Conservation (phyloP, 2,888 invertebrate species). For the Scaptomyza flava region DNA sequence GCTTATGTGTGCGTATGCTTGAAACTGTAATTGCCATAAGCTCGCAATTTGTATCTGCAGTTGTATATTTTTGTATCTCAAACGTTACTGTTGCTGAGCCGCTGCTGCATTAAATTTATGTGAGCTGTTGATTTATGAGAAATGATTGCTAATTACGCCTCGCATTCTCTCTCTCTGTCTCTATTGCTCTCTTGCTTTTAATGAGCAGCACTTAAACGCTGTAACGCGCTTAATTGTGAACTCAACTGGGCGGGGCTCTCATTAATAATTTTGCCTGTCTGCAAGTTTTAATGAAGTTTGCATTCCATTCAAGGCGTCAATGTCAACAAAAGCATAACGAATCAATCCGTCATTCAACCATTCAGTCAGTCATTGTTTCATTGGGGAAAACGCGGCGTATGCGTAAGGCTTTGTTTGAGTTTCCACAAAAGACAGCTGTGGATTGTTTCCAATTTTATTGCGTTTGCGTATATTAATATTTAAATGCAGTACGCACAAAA, state of each 20-base stretch:
- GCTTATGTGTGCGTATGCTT: neutral
- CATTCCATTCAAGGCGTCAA: conserved; percentile 49
- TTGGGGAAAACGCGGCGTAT: conserved; percentile 38
- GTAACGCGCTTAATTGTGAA: conserved; percentile 73
- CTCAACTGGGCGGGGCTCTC: conserved; percentile 48
- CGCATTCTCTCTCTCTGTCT: neutral
- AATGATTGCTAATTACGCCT: conserved; percentile 65
- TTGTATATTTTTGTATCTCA: conserved; percentile 36
- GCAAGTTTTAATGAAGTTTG: conserved; percentile 75
- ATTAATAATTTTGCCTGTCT: conserved; percentile 66
- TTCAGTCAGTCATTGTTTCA: neutral
- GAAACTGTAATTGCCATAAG: conserved; percentile 53
- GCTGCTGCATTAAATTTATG: conserved; percentile 38
- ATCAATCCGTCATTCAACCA: conserved; percentile 16
- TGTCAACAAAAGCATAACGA: conserved; percentile 48
- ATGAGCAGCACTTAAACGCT: conserved; percentile 69
- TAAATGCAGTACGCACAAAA: conserved; percentile 24
- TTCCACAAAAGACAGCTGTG: conserved; percentile 4
- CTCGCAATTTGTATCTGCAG: conserved; percentile 50
- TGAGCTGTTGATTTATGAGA: conserved; percentile 62
- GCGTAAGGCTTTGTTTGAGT: conserved; percentile 25
- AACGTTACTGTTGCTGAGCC: conserved; percentile 12
- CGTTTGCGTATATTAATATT: conserved; percentile 35
- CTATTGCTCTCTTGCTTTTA: conserved; percentile 35
- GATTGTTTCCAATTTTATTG: conserved; percentile 41